phyloP scores from a whole-genome alignment of 2,113 vertebrate species.

The Oreotragus oreotragus region DNA sequence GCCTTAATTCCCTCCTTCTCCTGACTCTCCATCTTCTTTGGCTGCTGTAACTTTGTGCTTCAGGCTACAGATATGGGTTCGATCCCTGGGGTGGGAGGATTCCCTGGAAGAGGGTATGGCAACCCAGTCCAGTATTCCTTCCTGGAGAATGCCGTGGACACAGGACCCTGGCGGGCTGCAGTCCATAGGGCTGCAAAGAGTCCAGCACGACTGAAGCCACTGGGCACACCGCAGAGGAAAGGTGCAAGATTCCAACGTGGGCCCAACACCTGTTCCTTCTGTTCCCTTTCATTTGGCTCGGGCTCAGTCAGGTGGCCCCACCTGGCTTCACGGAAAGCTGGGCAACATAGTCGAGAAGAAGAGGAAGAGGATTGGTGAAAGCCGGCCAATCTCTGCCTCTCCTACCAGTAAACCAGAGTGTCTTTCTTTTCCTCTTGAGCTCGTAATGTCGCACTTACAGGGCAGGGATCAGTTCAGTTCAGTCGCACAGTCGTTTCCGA shows the following conservation, averaged over 20 bases:
- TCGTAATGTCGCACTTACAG: background rate
- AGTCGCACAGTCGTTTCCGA: fast-evolving
- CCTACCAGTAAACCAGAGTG: background rate
- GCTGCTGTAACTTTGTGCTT: background rate
- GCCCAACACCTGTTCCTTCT: background rate
- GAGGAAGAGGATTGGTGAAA: background rate
- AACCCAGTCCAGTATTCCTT: background rate
- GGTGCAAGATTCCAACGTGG: background rate
- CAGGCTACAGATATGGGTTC: background rate
- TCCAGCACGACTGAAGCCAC: background rate
- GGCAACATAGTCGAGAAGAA: background rate
- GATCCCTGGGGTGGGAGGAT: background rate
- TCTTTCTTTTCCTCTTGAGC: background rate
- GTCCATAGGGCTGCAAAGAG: background rate
- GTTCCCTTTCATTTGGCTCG: background rate
- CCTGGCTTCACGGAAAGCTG: background rate
- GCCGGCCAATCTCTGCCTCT: background rate
- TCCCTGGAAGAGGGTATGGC: background rate
- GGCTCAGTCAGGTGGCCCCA: background rate
- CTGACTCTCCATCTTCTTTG: too few relatives aligned
- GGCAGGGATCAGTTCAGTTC: background rate
- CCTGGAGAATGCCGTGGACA: background rate
- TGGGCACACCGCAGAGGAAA: background rate
- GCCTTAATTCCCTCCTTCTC: background rate
- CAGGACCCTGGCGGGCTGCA: background rate